Percentiles rank a stretch among this genome's conserved stretches.
phyloP scores from a whole-genome alignment of 2,888 invertebrate genomes.

The Hirtodrosophila cameraria region DNA sequence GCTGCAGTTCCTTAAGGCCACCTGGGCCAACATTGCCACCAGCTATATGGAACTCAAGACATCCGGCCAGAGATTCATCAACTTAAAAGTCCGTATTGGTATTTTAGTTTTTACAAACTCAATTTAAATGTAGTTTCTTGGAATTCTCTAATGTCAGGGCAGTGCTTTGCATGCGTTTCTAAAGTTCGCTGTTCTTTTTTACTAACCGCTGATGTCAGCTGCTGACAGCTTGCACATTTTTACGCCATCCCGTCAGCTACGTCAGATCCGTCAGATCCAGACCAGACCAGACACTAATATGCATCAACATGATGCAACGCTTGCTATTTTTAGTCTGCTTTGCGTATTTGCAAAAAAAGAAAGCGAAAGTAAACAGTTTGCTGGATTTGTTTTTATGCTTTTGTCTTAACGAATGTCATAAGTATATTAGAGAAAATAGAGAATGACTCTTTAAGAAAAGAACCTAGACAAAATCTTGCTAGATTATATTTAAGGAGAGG shows the following conservation, averaged over 20 bases:
- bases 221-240: constrained; percentile 70
- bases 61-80: constrained; percentile 88
- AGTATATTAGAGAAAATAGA: not conserved
- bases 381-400: constrained; percentile 24
- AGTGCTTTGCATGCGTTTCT: constrained; percentile 38
- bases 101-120: not conserved
- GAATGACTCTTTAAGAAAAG: not conserved
- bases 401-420: not conserved
- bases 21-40: constrained; percentile 87
- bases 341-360: constrained; percentile 20
- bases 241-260: constrained; percentile 35
- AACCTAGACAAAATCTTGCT: not conserved
- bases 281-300: constrained; percentile 34
- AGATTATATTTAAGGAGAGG: no score
- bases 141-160: constrained; percentile 65
- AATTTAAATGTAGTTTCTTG: constrained; percentile 27
- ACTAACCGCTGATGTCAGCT: constrained; percentile 58
- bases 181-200: constrained; percentile 30
- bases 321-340: constrained; percentile 41
- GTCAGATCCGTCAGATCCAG: constrained; percentile 25
- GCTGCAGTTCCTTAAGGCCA: constrained; percentile 81
- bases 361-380: constrained; percentile 8
- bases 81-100: constrained; percentile 83
- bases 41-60: constrained; percentile 88
- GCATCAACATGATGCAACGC: constrained; percentile 40